phyloP scores from a whole-genome alignment of 2,797 vertebrate species.

The Mus caroli region DNA sequence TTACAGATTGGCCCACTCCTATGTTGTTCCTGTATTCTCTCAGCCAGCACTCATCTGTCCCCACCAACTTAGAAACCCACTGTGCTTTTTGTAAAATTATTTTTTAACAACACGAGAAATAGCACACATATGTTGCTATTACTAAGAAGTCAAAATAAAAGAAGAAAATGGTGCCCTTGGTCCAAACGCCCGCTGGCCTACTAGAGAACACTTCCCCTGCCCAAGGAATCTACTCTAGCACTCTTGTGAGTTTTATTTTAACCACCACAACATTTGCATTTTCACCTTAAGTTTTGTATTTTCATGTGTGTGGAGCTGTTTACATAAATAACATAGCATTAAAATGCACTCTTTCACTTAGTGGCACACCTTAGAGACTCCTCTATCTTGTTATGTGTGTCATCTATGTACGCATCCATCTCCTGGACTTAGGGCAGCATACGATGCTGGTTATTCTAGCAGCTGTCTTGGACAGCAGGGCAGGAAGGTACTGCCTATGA shows the following conservation, averaged over 20 bases:
- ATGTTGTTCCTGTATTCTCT: too few species aligned
- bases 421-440: neutral
- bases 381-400: neutral
- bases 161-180: neutral
- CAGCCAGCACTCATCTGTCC: neutral
- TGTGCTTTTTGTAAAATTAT: neutral
- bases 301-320: neutral
- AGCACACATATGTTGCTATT: neutral
- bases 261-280: neutral
- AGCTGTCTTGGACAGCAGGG: neutral
- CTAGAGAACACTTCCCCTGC: neutral
- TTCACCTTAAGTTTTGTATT: neutral
- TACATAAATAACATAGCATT: neutral
- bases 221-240: neutral
- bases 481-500: neutral
- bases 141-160: slow-evolving; percentile 48
- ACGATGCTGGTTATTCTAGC: fast-evolving
- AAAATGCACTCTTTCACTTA: neutral
- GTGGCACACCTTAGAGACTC: neutral
- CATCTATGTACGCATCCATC: neutral
- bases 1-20: neutral
- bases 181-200: neutral
- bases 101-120: slow-evolving; percentile 32
- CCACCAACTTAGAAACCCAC: neutral
- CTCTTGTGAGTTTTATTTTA: neutral